These are phyloP conservation scores for Candoia aspera DNA, from an alignment of 2,113 vertebrate species.

Conservation along the genomic window DNA sequence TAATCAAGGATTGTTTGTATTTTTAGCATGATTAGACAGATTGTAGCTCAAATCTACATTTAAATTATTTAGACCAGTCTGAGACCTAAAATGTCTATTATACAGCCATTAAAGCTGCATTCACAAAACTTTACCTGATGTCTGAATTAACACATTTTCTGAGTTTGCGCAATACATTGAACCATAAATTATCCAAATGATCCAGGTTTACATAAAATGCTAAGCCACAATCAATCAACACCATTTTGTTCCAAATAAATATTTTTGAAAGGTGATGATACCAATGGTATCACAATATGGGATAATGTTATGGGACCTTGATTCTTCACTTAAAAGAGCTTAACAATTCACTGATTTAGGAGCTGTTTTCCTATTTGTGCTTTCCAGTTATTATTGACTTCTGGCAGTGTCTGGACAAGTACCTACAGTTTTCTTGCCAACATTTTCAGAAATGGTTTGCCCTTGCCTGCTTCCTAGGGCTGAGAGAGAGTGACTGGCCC, in stretches of 20 bases:
- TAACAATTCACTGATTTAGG: neutral
- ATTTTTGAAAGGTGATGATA: neutral
- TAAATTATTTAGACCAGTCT: neutral
- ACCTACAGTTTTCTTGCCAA: neutral
- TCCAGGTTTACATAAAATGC: neutral
- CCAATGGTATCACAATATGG: neutral
- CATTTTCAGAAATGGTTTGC: neutral
- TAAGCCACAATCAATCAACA: neutral
- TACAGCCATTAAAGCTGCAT: neutral
- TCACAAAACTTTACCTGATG: neutral
- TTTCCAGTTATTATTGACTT: neutral
- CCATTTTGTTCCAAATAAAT: neutral
- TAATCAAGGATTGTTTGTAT: neutral
- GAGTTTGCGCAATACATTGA: neutral
- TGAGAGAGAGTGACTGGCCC: neutral
- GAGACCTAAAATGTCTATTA: neutral
- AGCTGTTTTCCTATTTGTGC: neutral
- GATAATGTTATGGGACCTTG: neutral
- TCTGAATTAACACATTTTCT: neutral
- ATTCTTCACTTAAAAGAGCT: neutral
- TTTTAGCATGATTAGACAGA: neutral
- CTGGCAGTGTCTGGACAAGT: neutral
- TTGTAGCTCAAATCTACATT: neutral
- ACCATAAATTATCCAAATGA: neutral
- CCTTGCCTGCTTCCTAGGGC: neutral